Conservation (phyloP, 2,113 vertebrate species). For the Setophaga petechia region DNA sequence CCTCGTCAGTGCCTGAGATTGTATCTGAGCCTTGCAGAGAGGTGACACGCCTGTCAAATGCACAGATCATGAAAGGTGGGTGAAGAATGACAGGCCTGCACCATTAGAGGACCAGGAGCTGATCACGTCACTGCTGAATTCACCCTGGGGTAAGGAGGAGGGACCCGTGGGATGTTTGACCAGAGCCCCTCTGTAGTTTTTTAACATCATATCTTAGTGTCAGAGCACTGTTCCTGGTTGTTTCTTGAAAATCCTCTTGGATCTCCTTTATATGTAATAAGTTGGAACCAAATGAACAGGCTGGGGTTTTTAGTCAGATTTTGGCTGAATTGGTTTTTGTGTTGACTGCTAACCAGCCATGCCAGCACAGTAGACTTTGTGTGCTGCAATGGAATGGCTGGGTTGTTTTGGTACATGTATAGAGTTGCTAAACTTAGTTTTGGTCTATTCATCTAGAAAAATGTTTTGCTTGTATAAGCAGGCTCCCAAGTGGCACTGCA, state of each 20-base stretch:
- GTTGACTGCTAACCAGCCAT: background rate
- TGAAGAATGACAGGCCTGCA: background rate
- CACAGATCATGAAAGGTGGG: background rate
- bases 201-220: background rate
- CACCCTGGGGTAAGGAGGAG: background rate
- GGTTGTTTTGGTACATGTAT: background rate
- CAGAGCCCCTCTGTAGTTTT: background rate
- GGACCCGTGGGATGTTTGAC: background rate
- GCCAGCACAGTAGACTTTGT: background rate
- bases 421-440: background rate
- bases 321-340: background rate
- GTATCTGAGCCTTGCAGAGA: background rate
- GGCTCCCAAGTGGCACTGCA: background rate
- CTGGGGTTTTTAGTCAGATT: background rate
- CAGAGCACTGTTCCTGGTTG: too few relatives aligned
- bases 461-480: background rate
- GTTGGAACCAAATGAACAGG: background rate
- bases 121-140: background rate
- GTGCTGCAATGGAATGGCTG: background rate
- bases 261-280: background rate
- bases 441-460: background rate
- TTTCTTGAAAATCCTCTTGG: background rate
- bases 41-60: background rate
- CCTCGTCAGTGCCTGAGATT: background rate
- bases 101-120: background rate